These are phyloP conservation scores for Macroglossus sobrinus DNA, from an alignment of 2,113 vertebrate genomes.

Conservation along the genomic window DNA sequence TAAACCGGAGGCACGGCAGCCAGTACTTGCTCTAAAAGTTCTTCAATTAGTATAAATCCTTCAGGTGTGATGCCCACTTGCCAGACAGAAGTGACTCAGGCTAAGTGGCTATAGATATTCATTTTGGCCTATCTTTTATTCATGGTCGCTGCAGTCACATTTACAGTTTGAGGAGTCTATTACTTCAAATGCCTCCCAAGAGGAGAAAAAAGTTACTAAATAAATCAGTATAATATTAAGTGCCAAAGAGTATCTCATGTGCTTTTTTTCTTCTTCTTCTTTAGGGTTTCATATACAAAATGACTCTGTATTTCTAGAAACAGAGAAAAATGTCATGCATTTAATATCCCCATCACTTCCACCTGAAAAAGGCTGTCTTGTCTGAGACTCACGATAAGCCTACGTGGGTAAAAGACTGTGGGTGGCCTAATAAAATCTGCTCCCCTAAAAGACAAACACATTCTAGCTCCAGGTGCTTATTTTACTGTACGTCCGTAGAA, in stretches of 20 bases:
- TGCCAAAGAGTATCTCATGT: neutral
- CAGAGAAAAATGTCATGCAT: neutral
- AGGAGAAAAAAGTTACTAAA: conserved; percentile 41
- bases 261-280: neutral
- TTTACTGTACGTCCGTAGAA: neutral
- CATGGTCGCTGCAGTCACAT: conserved; percentile 54
- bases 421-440: conserved; percentile 30
- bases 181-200: conserved; percentile 55
- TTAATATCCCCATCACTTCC: conserved; percentile 28
- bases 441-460: neutral
- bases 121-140: conserved; percentile 68
- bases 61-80: conserved; percentile 43
- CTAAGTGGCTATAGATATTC: conserved; percentile 61
- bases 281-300: neutral
- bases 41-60: conserved; percentile 71
- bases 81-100: conserved; percentile 40
- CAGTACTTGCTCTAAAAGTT: conserved; percentile 4
- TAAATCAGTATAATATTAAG: conserved; percentile 47
- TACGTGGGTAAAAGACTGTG: neutral
- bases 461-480: neutral
- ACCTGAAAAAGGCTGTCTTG: conserved; percentile 5
- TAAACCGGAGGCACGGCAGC: conserved; percentile 15
- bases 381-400: neutral
- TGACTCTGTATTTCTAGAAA: conserved; percentile 19
- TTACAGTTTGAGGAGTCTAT: conserved; percentile 56